Conservation (phyloP, 2,888 invertebrate genomes). For the Rambutsinella grinnellia region DNA sequence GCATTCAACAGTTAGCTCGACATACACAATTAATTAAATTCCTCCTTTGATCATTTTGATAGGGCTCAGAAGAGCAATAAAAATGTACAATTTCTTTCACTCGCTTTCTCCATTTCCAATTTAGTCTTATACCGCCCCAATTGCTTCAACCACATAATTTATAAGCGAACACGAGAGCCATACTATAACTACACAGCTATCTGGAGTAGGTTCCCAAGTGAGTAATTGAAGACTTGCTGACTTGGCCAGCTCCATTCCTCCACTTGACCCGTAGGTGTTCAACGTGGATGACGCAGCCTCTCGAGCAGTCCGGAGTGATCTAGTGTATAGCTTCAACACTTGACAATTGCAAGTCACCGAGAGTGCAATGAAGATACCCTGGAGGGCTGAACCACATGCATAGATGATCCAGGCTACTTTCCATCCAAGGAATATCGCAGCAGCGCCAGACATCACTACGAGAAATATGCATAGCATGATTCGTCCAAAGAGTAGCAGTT, state of each 20-base stretch:
- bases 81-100: too few species aligned
- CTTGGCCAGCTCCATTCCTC: slow-evolving; percentile 65
- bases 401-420: slow-evolving; percentile 68
- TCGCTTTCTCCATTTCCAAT: too few species aligned
- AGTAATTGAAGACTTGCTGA: slow-evolving; percentile 66
- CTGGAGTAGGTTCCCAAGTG: slow-evolving; percentile 66
- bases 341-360: slow-evolving; percentile 77
- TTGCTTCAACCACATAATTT: too few species aligned
- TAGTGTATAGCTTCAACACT: slow-evolving; percentile 67
- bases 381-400: slow-evolving; percentile 69
- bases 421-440: slow-evolving; percentile 67
- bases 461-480: slow-evolving; percentile 72
- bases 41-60: too few species aligned
- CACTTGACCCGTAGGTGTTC: slow-evolving; percentile 60
- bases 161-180: too few species aligned
- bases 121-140: too few species aligned
- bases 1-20: too few species aligned
- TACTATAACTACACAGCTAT: slow-evolving; percentile 61
- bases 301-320: slow-evolving; percentile 61
- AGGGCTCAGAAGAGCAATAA: too few species aligned
- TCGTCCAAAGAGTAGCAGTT: slow-evolving; percentile 75
- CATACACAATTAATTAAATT: too few species aligned
- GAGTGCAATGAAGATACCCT: slow-evolving; percentile 76
- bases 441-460: slow-evolving; percentile 70
- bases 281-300: slow-evolving; percentile 57